Base-by-base conservation (phyloP, 2,888 invertebrate genomes). In the Drosophila ezoana region DNA sequence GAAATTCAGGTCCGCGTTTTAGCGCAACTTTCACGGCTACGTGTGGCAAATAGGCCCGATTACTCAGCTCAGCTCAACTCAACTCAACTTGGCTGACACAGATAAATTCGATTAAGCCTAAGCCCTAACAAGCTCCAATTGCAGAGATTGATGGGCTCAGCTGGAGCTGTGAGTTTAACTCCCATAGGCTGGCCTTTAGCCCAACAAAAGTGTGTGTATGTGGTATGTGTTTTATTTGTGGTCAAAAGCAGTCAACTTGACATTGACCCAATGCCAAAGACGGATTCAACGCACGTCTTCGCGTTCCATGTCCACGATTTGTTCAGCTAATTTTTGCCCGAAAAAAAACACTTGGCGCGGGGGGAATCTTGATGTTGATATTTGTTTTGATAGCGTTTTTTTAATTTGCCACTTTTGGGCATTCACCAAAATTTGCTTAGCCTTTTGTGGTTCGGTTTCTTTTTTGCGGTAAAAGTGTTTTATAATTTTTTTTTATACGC, bases 201-300 rank as follows among this genome's bases (percentile, higher is more conserved):
- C 74, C 61, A 59, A 70, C 44, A 8, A 2, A 28, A 8, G 8
- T 28, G 8, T 28, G 28, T 8, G 6, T 23, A 1, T 6, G 23
- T n/a, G 51, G 3, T 51, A 11, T 8, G 9, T 51, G 10, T 35
- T 48, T 35, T 14, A 5, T 23, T 51, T 74, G 74, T 76, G 67
- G 72, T 56, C 57, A 60, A 16, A 9, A 41, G 52, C 48, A 41
- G 38, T 52, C 81, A 68, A 85, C 85, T 83, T 83, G 83, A 83
- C 83, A 83, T 85, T 83, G 83, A 83, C 83, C 83, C 82, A 83
- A 85, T 82, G 83, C 85, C 81, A 84, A 64, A 68, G 33, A 54
- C 47, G 47, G 69, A 81, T 59, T 66, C 79, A 62, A 67, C 18
- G 71, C 78, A 83, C 78, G 65, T 80, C 23, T 23, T 23, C 8